Conservation (phyloP, 2,113 vertebrate species). For the Urocynchramus pylzowi region DNA sequence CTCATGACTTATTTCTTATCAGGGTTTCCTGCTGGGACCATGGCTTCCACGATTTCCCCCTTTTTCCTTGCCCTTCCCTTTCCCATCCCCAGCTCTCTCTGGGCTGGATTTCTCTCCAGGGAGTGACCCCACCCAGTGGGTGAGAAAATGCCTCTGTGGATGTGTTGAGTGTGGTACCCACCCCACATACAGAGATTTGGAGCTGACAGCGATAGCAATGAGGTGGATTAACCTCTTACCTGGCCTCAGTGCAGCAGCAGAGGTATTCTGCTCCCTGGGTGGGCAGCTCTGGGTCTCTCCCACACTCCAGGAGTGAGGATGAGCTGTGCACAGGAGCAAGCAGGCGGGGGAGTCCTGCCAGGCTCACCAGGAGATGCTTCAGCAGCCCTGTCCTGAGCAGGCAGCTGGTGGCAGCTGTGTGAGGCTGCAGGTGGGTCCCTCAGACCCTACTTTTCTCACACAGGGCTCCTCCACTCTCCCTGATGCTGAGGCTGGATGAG, state of each 20-base stretch:
- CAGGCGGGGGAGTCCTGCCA: fast-evolving
- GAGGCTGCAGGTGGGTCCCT: background rate
- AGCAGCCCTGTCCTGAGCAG: background rate
- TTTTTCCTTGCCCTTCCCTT: background rate
- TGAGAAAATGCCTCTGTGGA: background rate
- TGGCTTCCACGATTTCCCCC: background rate
- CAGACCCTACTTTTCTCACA: background rate
- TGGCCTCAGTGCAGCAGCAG: background rate
- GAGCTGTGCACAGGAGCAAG: fast-evolving
- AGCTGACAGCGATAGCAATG: fast-evolving
- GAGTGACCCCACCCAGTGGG: background rate
- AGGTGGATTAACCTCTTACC: background rate
- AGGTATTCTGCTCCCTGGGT: background rate
- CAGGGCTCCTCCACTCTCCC: background rate
- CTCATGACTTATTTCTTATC: background rate
- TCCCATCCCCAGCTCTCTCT: background rate
- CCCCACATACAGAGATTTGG: fast-evolving
- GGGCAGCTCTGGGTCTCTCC: background rate
- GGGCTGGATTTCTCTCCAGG: background rate
- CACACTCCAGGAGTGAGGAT: background rate
- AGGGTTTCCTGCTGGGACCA: background rate
- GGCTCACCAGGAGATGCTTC: background rate
- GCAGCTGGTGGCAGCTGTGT: background rate
- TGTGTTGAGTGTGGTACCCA: background rate
- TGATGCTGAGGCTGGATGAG: background rate